phyloP scores from a whole-genome alignment of 2,888 invertebrate species.

The Drosophila gaucha region DNA sequence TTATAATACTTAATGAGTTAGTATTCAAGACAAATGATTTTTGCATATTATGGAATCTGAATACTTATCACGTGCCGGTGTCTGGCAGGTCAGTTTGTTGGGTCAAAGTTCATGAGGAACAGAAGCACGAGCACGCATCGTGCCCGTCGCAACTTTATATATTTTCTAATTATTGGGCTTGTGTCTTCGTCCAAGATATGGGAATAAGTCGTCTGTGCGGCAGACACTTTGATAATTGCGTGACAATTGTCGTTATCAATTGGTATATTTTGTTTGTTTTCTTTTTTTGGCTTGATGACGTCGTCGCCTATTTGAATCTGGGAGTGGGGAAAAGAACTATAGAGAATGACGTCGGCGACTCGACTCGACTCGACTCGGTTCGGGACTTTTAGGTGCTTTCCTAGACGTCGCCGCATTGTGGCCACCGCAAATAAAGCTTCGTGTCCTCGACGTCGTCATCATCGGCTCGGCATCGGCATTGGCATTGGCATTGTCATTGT shows the following conservation, averaged over 20 bases:
- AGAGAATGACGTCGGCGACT: background rate
- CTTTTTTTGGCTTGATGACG: slow-evolving; percentile 27
- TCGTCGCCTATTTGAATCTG: background rate
- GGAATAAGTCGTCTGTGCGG: slow-evolving; percentile 7
- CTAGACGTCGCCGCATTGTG: slow-evolving; percentile 3
- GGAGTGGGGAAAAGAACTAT: background rate
- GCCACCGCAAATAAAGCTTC: slow-evolving; percentile 34
- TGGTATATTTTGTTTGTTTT: background rate
- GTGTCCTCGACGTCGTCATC: slow-evolving; percentile 20
- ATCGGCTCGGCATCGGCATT: slow-evolving; percentile 14
- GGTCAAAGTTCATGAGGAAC: background rate
- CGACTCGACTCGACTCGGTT: slow-evolving; percentile 1
- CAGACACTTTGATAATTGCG: slow-evolving; percentile 28
- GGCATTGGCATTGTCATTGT: slow-evolving; percentile 1
- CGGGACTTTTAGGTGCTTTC: slow-evolving; percentile 5
- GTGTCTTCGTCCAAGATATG: slow-evolving; percentile 30
- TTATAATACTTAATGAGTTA: too few species aligned
- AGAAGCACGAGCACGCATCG: slow-evolving; percentile 31
- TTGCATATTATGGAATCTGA: background rate
- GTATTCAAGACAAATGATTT: too few species aligned
- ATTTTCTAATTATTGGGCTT: slow-evolving; percentile 19
- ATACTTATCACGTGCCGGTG: background rate
- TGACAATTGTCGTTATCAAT: slow-evolving; percentile 32
- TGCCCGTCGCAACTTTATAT: slow-evolving; percentile 1
- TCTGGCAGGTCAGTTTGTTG: slow-evolving; percentile 1